Conservation (phyloP, 2,888 invertebrate species). For the Lepidochrysops patricia region DNA sequence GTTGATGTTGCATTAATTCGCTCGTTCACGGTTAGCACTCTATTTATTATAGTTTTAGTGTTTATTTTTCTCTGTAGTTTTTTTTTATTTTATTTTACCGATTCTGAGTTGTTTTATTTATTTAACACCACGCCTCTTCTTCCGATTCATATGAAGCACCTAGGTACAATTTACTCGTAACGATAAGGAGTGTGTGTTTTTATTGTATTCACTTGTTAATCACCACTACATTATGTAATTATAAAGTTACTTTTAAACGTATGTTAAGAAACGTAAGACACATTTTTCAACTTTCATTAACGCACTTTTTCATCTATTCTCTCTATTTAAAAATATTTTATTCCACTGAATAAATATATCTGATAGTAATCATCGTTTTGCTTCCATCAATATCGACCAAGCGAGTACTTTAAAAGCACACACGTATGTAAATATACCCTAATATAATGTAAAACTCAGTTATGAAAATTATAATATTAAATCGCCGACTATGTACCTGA, state of each 20-base stretch:
- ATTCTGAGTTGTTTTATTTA: background rate
- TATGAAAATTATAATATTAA: constrained; percentile 36
- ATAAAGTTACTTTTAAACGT: too few species aligned
- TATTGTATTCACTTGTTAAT: background rate
- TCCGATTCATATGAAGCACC: constrained; percentile 36
- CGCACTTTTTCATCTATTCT: too few species aligned
- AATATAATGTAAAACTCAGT: constrained; percentile 40
- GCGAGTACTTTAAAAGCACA: constrained; percentile 33
- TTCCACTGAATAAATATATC: too few species aligned
- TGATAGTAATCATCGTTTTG: too few species aligned
- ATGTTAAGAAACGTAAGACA: too few species aligned
- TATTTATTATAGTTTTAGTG: constrained; percentile 18
- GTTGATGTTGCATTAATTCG: constrained; percentile 37
- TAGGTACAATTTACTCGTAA: constrained; percentile 55
- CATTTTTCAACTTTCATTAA: too few species aligned
- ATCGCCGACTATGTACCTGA: constrained; percentile 71
- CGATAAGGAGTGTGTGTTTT: constrained; percentile 23
- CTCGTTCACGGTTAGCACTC: constrained; percentile 27
- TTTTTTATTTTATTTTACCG: background rate
- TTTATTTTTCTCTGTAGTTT: constrained; percentile 11
- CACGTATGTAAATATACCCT: constrained; percentile 51
- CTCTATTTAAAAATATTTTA: too few species aligned
- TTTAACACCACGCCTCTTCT: constrained; percentile 6
- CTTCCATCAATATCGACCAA: background rate
- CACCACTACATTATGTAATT: constrained; percentile 1